These are phyloP conservation scores for Drosophila paulistorum DNA, from an alignment of 1,140 invertebrate species.

Conservation along the genomic window DNA sequence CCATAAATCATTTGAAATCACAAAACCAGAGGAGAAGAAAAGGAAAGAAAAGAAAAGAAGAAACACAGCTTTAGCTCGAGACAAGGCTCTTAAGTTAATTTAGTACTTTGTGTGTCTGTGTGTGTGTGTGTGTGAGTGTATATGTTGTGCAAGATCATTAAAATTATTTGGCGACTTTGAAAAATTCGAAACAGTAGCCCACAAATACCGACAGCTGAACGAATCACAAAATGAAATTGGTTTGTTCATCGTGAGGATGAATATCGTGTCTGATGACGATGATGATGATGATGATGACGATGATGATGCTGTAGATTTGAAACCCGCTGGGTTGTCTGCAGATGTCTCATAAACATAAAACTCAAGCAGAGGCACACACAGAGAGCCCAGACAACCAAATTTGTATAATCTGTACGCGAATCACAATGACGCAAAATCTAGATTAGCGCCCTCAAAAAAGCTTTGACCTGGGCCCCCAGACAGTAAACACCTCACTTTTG, in stretches of 20 bases:
- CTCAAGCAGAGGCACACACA: slow-evolving; percentile 37
- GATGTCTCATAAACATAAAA: slow-evolving; percentile 57
- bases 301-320: slow-evolving; percentile 10
- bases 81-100: slow-evolving; percentile 63
- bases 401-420: slow-evolving; percentile 66
- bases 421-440: slow-evolving; percentile 76
- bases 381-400: slow-evolving; percentile 29
- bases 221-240: slow-evolving; percentile 69
- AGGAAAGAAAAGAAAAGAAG: not conserved
- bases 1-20: slow-evolving; percentile 57
- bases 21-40: slow-evolving; percentile 12
- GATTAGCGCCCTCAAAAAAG: slow-evolving; percentile 39
- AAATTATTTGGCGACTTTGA: slow-evolving; percentile 69
- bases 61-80: slow-evolving; percentile 15
- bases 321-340: slow-evolving; percentile 56
- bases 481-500: too few relatives aligned
- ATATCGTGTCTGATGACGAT: slow-evolving; percentile 19
- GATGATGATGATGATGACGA: slow-evolving; percentile 5
- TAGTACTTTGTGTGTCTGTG: slow-evolving; percentile 39
- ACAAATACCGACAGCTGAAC: slow-evolving; percentile 78
- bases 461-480: too few relatives aligned
- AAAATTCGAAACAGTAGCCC: slow-evolving; percentile 75
- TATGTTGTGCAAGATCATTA: slow-evolving; percentile 52
- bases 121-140: not conserved
- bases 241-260: slow-evolving; percentile 44